These are phyloP conservation scores for Sylvia borin DNA, from an alignment of 2,797 vertebrate species.

Conservation along the genomic window DNA sequence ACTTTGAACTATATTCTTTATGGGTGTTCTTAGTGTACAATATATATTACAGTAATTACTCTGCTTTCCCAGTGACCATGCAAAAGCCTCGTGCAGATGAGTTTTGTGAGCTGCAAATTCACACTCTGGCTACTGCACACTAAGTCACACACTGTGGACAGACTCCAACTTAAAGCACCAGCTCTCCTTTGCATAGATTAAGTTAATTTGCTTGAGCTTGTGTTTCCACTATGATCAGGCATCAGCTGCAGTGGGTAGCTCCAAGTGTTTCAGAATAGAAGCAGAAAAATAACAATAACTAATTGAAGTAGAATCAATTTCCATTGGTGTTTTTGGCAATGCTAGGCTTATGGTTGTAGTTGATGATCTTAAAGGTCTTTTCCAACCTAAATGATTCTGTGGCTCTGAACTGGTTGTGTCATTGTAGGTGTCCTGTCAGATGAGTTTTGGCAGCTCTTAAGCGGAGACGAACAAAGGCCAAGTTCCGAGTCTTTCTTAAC, in stretches of 20 bases:
- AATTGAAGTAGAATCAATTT: not conserved
- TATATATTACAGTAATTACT: not conserved
- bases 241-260: not conserved
- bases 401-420: not conserved
- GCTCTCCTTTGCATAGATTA: not conserved
- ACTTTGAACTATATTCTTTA: not conserved
- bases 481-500: not conserved
- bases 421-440: not conserved
- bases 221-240: not conserved
- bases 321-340: not conserved
- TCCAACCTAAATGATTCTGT: not conserved
- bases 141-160: not conserved
- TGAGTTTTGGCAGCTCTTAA: not conserved
- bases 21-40: not conserved
- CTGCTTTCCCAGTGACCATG: not conserved
- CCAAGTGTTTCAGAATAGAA: not conserved
- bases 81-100: not conserved
- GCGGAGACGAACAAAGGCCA: not conserved
- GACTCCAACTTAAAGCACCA: not conserved
- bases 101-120: not conserved
- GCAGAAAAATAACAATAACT: not conserved
- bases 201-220: not conserved
- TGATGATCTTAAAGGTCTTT: not conserved
- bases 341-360: not conserved
- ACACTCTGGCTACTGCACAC: not conserved